Evolutionary conservation across 2,113 vertebrate species (phyloP).

Genomic region (Elachura formosa): DNA sequence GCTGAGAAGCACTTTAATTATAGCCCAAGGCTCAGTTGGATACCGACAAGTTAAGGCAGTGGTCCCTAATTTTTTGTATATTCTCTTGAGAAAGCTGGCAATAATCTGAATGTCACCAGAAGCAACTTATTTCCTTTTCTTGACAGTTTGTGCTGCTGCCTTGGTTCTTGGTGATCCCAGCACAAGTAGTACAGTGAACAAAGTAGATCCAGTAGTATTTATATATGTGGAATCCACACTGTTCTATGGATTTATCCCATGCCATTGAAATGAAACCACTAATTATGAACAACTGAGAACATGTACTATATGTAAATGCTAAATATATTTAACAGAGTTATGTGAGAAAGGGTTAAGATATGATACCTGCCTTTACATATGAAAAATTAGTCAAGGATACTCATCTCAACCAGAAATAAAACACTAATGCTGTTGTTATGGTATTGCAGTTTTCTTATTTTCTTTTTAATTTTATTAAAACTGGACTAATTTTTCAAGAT

Average conservation of each 20-base stretch:
- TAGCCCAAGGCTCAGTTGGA: background rate
- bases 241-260: background rate
- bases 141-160: background rate
- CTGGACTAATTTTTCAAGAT: background rate
- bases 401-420: background rate
- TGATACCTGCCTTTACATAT: background rate
- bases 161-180: background rate
- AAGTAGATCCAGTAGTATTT: background rate
- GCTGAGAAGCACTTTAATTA: background rate
- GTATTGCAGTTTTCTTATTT: background rate
- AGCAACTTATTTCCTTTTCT: background rate
- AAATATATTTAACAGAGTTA: background rate
- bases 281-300: background rate
- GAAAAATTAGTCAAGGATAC: background rate
- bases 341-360: background rate
- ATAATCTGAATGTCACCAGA: background rate
- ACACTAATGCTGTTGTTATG: background rate
- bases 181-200: background rate
- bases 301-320: background rate
- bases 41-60: background rate
- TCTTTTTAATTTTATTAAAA: background rate
- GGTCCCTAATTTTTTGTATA: background rate
- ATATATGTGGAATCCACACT: background rate
- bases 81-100: background rate
- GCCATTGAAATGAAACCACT: background rate